phyloP scores from a whole-genome alignment of 2,113 vertebrate species.

The Sapayoa aenigma region DNA sequence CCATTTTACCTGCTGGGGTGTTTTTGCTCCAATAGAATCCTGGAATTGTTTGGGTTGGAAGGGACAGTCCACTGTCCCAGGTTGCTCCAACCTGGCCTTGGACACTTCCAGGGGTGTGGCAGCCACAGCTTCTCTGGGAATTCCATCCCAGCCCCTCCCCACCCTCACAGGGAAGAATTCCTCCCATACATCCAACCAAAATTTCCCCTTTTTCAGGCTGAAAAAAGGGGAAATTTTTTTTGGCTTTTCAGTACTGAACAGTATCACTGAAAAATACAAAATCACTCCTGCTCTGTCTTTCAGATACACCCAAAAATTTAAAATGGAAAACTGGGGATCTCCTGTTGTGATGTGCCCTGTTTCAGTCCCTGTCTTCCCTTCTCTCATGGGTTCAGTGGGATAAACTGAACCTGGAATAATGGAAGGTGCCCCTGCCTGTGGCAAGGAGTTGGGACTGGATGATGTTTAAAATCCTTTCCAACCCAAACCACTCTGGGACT shows the following conservation, averaged over 20 bases:
- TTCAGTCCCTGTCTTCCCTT: not conserved
- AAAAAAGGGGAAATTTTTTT: too few relatives aligned
- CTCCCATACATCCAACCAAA: not conserved
- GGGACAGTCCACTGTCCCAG: not conserved
- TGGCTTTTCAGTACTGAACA: not conserved
- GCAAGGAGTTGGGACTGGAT: not conserved
- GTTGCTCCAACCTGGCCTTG: rapidly evolving
- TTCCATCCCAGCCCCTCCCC: not conserved
- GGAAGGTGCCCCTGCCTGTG: not conserved
- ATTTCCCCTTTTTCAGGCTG: not conserved
- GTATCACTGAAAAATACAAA: not conserved
- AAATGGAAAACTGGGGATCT: not conserved
- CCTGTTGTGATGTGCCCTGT: not conserved
- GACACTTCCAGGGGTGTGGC: not conserved
- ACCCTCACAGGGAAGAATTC: not conserved
- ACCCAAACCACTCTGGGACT: not conserved
- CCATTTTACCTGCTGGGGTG: not conserved
- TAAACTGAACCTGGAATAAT: not conserved
- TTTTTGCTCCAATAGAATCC: not conserved
- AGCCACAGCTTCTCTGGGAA: not conserved
- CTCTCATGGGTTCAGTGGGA: not conserved
- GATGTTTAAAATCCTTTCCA: not conserved
- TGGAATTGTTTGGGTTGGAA: not conserved
- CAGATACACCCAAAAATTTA: too few relatives aligned
- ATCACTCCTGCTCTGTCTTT: not conserved